Base-by-base conservation (phyloP, 2,888 invertebrate species). In the Tupiocoris notatus region DNA sequence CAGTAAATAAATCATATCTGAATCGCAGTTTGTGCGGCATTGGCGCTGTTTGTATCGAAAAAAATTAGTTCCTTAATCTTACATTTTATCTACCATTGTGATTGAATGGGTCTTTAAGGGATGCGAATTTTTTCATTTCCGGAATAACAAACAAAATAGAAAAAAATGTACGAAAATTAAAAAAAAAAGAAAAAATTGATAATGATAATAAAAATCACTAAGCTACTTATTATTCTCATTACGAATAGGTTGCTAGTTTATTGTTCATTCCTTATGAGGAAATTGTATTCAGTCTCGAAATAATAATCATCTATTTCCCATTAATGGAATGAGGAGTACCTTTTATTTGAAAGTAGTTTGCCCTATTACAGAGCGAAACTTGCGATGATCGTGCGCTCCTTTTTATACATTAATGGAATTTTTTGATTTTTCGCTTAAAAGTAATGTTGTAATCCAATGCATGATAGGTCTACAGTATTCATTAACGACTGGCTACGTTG, bases 81-180 rank as follows among this genome's bases (percentile, higher is more conserved):
- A 76, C 70, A 68, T 66, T 67, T 75, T 77, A 67, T 75, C 64
- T 78, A 65, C 24, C 75, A 76, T 75, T 78, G 76, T 78, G 76
- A 78, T 77, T 77, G 39, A 66, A 71, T 61, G 78, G 78, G 78
- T 78, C 78, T 64, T 78, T 20, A 76, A 78, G 78, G 78, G 78
- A 71, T 78, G 73, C 68, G 54, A 57, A 74, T 56, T 23, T 22
- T 56, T 58, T 65, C 64, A 65, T 73, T 63, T 63, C 64, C 21
- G 23, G n/a, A 39, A 39, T 39, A 23, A 64, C n/a, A 7, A 23
- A n/a, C n/a, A n/a, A n/a, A n/a, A 23, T 64, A 9, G 6, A 6
- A 3, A 64, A n/a, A 23, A 39, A 39, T 39, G 39, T 39, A 3
- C 39, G 12, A 73, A 68, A 62, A 62, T 21, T 73, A 56, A 73